Evolutionary conservation across 2,888 invertebrate genomes (phyloP).

Genomic region (Peribatodes rhomboidaria): DNA sequence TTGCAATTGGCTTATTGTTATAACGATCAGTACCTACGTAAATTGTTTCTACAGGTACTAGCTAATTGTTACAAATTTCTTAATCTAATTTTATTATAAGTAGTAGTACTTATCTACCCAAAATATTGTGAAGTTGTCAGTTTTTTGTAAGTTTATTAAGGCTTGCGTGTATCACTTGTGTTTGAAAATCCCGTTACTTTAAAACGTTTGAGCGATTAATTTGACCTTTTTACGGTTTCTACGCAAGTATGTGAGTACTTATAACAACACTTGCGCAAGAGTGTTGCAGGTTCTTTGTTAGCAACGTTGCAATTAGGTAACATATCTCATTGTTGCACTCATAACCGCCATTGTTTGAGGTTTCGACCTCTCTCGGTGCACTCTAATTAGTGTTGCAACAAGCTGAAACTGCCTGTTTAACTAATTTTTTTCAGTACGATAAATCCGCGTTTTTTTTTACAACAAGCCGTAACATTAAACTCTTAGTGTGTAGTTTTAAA

Average conservation of each 20-base stretch:
- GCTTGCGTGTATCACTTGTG: too few relatives aligned
- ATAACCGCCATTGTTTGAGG: slow-evolving; percentile 40
- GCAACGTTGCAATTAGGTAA: slow-evolving; percentile 43
- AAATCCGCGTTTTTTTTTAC: not conserved
- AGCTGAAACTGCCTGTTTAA: not conserved
- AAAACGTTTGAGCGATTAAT: not conserved
- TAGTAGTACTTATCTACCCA: too few relatives aligned
- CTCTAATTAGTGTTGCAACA: slow-evolving; percentile 26
- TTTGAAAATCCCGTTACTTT: not conserved
- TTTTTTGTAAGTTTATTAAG: too few relatives aligned
- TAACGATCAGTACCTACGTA: too few relatives aligned
- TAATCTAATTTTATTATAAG: too few relatives aligned
- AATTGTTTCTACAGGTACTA: not conserved
- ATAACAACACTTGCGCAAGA: slow-evolving; percentile 6
- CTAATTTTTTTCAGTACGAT: not conserved
- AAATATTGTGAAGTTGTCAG: too few relatives aligned
- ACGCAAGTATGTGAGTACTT: not conserved
- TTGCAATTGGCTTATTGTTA: too few relatives aligned
- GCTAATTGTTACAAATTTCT: not conserved
- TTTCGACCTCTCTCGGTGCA: slow-evolving; percentile 28
- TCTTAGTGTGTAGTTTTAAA: too few relatives aligned
- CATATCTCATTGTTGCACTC: slow-evolving; percentile 38
- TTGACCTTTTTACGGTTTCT: not conserved
- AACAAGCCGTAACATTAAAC: too few relatives aligned
- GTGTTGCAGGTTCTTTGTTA: slow-evolving; percentile 14